Evolutionary conservation across 1,140 invertebrate species (phyloP), one percentile per base, ranked within the genome.

Genomic region (Bombus ignitus): DNA sequence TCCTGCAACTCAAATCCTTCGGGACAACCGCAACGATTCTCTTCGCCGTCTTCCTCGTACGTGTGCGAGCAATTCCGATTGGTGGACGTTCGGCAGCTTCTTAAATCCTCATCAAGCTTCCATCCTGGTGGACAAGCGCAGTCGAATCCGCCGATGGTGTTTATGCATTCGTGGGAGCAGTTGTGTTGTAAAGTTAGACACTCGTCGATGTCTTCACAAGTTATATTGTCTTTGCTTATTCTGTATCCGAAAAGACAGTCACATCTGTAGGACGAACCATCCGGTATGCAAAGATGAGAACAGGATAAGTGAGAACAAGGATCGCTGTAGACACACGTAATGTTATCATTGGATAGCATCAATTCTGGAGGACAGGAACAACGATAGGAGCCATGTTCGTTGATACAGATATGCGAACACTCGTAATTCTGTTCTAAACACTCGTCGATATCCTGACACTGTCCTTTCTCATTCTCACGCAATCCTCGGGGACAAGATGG

Each of bases 291-390:
- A 0, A 35, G 66, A 1, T 91, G 91, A 0, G 80, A 85, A 12
- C 92, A 93, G 0, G 68, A 62, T 0, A 90, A 32, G 18, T 89
- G 87, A 5, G 10, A 28, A 18, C 92, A 93, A 37, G 76, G 72
- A 66, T 91, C 82, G 1, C 12, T 18, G 15, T 57, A 28, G 35
- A 12, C 37, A 37, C 92, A 93, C 37, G 75, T 88, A 4, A 88
- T 22, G 15, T 68, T 37, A n/a, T 93, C 88, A 0, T 75, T 68
- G 18, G 94, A 92, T 3, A 93, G 57, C 5, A 15, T 44, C 71
- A 88, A 97, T 18, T 97, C 97, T 3, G 95, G 94, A 0, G 97
- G 97, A 93, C 98, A 98, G 59, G 97, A 96, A 90, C 97, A 98
- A 10, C 94, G 93, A 92, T 97, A 98, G 3, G 97, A 96, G 15